Percentiles rank a stretch among this genome's conserved stretches.
Evolutionary conservation across 2,888 invertebrate species (phyloP).

Genomic region (Tridacna gigas): DNA sequence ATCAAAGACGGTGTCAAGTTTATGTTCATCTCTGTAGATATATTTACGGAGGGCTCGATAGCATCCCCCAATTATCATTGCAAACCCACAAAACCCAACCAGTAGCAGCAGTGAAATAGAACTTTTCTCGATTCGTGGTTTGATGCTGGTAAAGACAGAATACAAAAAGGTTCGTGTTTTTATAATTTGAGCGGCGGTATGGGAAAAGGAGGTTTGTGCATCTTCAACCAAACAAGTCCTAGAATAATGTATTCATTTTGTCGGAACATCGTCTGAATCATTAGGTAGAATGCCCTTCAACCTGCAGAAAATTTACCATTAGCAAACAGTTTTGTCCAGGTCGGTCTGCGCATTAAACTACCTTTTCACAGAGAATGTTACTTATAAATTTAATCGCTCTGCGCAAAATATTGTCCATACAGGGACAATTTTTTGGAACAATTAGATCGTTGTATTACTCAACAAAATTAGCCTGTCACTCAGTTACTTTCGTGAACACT

Average conservation of each 20-base stretch:
- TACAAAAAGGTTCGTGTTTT: neutral
- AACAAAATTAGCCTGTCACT: no score
- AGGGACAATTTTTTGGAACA: no score
- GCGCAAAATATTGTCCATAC: no score
- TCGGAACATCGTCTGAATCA: neutral
- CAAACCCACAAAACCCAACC: slow-evolving; percentile 76
- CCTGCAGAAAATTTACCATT: no score
- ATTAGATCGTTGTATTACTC: no score
- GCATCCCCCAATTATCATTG: slow-evolving; percentile 69
- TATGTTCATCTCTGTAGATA: slow-evolving; percentile 73
- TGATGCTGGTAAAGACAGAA: neutral
- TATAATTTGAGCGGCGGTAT: neutral
- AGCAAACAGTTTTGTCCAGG: no score
- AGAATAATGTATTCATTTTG: neutral
- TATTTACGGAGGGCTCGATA: slow-evolving; percentile 72
- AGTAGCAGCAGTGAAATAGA: slow-evolving; percentile 69
- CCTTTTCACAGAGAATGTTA: no score
- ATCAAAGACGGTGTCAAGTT: slow-evolving; percentile 77
- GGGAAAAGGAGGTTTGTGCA: neutral
- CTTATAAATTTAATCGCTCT: no score
- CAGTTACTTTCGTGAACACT: no score
- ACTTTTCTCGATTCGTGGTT: slow-evolving; percentile 12
- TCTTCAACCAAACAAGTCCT: neutral
- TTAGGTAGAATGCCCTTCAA: neutral
- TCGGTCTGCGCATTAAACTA: no score